Percentiles rank a stretch among this genome's conserved stretches.
Evolutionary conservation across 1,140 invertebrate species (phyloP).

Genomic region (Condylostylus longicornis): DNA sequence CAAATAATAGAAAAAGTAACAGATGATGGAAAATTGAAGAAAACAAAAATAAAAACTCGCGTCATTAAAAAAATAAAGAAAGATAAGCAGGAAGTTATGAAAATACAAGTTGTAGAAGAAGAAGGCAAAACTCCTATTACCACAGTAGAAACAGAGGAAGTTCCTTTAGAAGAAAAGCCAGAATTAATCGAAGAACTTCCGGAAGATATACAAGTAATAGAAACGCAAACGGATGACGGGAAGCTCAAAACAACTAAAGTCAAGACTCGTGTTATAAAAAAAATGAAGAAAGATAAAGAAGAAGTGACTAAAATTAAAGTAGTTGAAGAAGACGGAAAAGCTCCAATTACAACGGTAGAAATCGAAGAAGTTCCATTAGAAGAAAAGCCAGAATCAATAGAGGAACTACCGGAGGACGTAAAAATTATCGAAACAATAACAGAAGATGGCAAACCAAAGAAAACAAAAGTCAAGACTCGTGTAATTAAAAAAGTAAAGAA

Average conservation of each 20-base stretch:
- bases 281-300: constrained; percentile 20
- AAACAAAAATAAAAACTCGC: constrained; percentile 10
- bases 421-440: constrained; percentile 7
- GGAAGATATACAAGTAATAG: constrained; percentile 15
- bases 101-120: constrained; percentile 29
- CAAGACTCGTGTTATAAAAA: constrained; percentile 18
- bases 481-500: constrained; percentile 7
- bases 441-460: constrained; percentile 12
- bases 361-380: constrained; percentile 12
- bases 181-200: constrained; percentile 32
- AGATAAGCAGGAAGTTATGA: constrained; percentile 42
- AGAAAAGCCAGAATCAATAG: constrained; percentile 9
- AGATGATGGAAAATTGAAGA: constrained; percentile 9
- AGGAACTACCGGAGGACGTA: constrained; percentile 17
- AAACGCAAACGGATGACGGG: constrained; percentile 8
- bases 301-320: constrained; percentile 16
- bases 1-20: constrained; percentile 18
- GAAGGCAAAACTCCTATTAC: constrained; percentile 3
- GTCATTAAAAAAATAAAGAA: constrained; percentile 7
- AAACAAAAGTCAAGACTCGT: constrained; percentile 10
- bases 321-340: constrained; percentile 27
- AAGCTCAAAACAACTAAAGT: constrained; percentile 8
- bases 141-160: constrained; percentile 6
- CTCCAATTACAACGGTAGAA: constrained; percentile 19
- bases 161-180: constrained; percentile 31